Percentiles rank a stretch among this genome's conserved stretches.
These are phyloP conservation scores for Xenentodon cancila DNA, from an alignment of 2,797 vertebrate species.

Conservation along the genomic window DNA sequence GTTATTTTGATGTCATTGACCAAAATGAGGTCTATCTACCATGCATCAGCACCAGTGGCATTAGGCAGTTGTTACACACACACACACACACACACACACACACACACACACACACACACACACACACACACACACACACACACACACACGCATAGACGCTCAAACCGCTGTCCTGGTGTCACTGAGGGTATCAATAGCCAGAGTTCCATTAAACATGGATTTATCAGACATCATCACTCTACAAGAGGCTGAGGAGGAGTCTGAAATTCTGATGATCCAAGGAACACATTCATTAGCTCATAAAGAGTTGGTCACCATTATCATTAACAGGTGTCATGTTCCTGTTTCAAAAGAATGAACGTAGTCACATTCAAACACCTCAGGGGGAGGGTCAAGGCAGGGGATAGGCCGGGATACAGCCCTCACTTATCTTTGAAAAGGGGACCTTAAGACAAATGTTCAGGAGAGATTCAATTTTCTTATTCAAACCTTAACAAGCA, in stretches of 20 bases:
- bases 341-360: background rate
- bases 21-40: constrained; percentile 21
- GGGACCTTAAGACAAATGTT: constrained; percentile 48
- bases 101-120: too few species aligned
- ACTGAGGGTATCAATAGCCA: background rate
- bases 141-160: constrained; percentile 13
- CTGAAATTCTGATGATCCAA: background rate
- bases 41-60: constrained; percentile 23
- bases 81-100: constrained; percentile 21
- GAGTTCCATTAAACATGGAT: background rate
- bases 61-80: constrained; percentile 16
- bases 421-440: constrained; percentile 19
- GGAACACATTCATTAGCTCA: background rate
- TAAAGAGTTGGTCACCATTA: background rate
- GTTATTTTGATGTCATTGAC: constrained; percentile 40
- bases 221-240: constrained; percentile 10
- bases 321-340: constrained; percentile 2
- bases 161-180: background rate
- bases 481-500: constrained; percentile 15
- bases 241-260: background rate
- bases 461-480: constrained; percentile 22
- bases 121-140: background rate
- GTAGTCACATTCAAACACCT: background rate
- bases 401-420: constrained; percentile 51
- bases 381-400: constrained; percentile 29